Base-by-base conservation (phyloP, 2,888 invertebrate genomes). In the Sminthurinus aureus region DNA sequence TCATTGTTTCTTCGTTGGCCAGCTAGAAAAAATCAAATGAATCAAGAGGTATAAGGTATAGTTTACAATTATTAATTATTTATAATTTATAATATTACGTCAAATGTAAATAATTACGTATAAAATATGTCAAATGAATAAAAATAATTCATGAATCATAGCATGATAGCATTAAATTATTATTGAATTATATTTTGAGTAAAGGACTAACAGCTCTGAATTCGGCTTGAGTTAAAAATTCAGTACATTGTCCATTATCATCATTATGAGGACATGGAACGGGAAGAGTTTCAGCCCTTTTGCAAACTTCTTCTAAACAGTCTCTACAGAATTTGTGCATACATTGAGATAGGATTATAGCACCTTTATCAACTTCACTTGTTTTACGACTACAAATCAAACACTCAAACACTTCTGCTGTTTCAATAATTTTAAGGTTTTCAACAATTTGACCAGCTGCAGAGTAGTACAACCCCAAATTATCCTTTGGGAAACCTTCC, bases 141-240 rank as follows among this genome's bases (percentile, higher is more conserved):
- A n/a, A n/a, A n/a, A n/a, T n/a, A n/a, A n/a, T n/a, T n/a, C n/a
- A n/a, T n/a, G n/a, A n/a, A n/a, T n/a, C n/a, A n/a, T n/a, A n/a
- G n/a, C n/a, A n/a, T n/a, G n/a, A n/a, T n/a, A n/a, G n/a, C n/a
- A n/a, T n/a, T n/a, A n/a, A n/a, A n/a, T n/a, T n/a, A n/a, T n/a
- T n/a, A n/a, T n/a, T n/a, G n/a, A n/a, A n/a, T n/a, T n/a, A n/a
- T n/a, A n/a, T n/a, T n/a, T n/a, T n/a, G n/a, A n/a, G n/a, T n/a
- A n/a, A n/a, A n/a, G n/a, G 13, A 22, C 71, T 51, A 52, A 76
- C 76, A 52, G 76, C 76, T 76, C 22, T 76, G 20, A 76, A 76
- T n/a, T 76, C 76, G 3, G 76, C 76, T 0, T 15, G 11, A 15
- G 76, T 76, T 52, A 76, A 52, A 76, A n/a, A 76, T 12, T 76